Base-by-base conservation (phyloP, 2,888 invertebrate genomes). In the Iphiclides podalirius region DNA sequence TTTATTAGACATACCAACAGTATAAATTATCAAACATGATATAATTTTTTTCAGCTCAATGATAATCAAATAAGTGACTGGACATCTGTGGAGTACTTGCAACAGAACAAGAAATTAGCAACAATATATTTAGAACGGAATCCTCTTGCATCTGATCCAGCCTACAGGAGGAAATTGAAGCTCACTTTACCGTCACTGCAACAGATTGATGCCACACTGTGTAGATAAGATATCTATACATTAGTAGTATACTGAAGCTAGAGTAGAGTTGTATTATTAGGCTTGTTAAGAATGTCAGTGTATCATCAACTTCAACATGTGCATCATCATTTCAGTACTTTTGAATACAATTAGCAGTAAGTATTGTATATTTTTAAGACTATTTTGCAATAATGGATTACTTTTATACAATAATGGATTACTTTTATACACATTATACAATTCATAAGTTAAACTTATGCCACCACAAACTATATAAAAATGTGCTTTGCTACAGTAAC, bases 51-150 rank as follows among this genome's bases (percentile, higher is more conserved):
- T 40, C 83, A 97, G 97, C 82, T 98, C 53, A 99, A 99, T 72
- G 94, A 98, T 80, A 98, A 99, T 79, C 89, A 92, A 61, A 91
- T 99, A 36, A 84, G 92, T 0, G 93, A 95, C 38, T 99, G 98
- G 98, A 90, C 90, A 12, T 94, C 94, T 13, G 72, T 99, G 1
- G 94, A 97, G 26, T 88, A 91, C 44, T 87, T 99, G 36, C 83
- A 90, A 13, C 68, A 79, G 0, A 94, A 94, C 76, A 92, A 91
- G 64, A 92, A 92, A 37, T 74, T 96, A 3, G 77, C 86, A 40
- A 98, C 98, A 0, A 92, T 99, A 42, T 99, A 99, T 78, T 81
- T 99, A 64, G 98, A 99, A 75, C 90, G 94, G 23, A 99, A 99
- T 87, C 98, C 98, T 0, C 78, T 99, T 0, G 92, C 93, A 0